A percentile compares a stretch with the other conserved stretches of the same genome.
Conservation (phyloP, 2,888 invertebrate genomes). For the Petrolisthes cinctipes region DNA sequence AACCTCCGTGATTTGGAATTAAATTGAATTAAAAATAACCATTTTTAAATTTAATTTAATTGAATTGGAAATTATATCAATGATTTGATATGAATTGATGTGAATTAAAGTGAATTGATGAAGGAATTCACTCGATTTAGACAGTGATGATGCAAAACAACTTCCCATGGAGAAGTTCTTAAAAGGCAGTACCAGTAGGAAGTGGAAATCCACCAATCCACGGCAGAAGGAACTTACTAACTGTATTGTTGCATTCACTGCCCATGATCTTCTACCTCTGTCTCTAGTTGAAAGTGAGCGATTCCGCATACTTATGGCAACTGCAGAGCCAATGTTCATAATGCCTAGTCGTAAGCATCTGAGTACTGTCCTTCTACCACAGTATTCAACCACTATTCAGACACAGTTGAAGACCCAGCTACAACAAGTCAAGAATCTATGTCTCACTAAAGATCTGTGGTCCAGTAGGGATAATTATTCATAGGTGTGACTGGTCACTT, state of each 20-base stretch:
- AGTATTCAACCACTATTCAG: no score
- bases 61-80: slow-evolving; percentile 4
- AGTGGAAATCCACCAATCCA: slow-evolving; percentile 10
- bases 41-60: neutral
- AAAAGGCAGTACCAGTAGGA: neutral
- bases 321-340: slow-evolving; percentile 1
- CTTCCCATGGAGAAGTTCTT: slow-evolving; percentile 1
- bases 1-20: neutral
- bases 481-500: slow-evolving; percentile 11
- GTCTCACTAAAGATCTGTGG: no score
- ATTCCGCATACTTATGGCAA: neutral
- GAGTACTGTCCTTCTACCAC: neutral
- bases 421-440: no score
- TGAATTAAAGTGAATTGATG: slow-evolving; percentile 5
- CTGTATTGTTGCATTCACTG: slow-evolving; percentile 12
- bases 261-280: slow-evolving; percentile 4
- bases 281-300: slow-evolving; percentile 13
- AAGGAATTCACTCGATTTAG: neutral
- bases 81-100: neutral
- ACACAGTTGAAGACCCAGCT: no score
- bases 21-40: neutral
- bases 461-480: slow-evolving; percentile 7
- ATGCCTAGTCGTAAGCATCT: neutral
- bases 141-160: neutral
- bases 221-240: slow-evolving; percentile 16